Percentiles rank a stretch among this genome's conserved stretches.
phyloP scores from a whole-genome alignment of 2,113 vertebrate genomes.

The Tretioscincus oriximinensis region DNA sequence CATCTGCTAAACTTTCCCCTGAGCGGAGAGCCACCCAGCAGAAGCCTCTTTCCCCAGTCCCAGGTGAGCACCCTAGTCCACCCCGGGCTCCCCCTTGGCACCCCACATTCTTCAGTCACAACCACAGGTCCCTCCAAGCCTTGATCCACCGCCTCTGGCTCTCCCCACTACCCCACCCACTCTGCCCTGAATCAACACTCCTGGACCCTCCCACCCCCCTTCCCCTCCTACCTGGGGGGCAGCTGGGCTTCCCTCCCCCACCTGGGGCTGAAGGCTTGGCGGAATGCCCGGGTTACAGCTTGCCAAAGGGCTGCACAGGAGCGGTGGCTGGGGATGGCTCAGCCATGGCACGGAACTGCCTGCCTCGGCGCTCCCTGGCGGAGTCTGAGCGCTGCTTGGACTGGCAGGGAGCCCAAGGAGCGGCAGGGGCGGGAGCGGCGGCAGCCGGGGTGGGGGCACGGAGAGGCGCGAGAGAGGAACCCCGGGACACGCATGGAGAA shows the following conservation, averaged over 20 bases:
- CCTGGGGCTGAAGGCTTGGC: conserved; percentile 4
- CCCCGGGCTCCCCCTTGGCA: neutral
- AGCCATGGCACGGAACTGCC: conserved; percentile 27
- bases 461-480: conserved; percentile 3
- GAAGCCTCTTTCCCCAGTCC: neutral
- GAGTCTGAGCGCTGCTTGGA: conserved; percentile 15
- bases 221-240: conserved; percentile 13
- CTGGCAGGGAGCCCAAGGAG: conserved; percentile 26
- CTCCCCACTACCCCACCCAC: neutral
- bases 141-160: neutral
- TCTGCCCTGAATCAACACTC: neutral
- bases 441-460: neutral
- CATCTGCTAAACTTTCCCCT: conserved; percentile 11
- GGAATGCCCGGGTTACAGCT: conserved; percentile 8
- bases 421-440: conserved; percentile 12
- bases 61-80: neutral
- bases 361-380: conserved; percentile 13
- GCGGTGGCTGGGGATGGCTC: conserved; percentile 12
- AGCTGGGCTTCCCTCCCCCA: conserved; percentile 8
- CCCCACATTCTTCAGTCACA: neutral
- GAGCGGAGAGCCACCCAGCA: neutral
- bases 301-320: neutral
- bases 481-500: conserved; percentile 8
- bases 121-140: neutral
- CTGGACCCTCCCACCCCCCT: neutral